Percentiles rank a stretch among this genome's conserved stretches.
Conservation (phyloP, 2,888 invertebrate genomes). For the Gryllus longicercus region DNA sequence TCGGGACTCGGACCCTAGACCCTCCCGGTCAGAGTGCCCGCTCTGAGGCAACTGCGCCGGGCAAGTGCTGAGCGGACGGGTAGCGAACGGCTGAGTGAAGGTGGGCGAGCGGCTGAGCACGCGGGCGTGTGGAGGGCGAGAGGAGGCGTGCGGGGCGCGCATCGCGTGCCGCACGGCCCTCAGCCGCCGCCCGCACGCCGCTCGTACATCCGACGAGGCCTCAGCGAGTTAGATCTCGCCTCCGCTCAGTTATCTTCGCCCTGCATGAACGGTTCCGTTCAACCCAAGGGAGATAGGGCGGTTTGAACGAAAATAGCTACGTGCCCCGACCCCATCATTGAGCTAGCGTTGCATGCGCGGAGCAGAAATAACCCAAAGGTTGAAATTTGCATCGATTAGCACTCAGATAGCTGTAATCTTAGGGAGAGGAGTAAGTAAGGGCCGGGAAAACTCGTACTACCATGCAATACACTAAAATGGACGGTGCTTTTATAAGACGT, state of each 20-base stretch:
- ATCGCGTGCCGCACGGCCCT: background rate
- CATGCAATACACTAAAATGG: no score
- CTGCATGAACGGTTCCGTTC: background rate
- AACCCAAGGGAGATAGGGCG: background rate
- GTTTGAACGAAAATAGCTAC: background rate
- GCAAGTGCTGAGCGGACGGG: no score
- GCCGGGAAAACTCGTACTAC: no score
- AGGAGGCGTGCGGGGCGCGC: background rate
- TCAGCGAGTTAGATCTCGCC: background rate
- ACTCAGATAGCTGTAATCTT: background rate
- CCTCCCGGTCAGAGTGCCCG: no score
- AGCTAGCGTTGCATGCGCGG: background rate
- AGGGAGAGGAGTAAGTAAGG: no score
- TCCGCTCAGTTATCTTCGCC: background rate
- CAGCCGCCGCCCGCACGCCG: background rate
- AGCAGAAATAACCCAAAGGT: background rate
- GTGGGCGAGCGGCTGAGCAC: background rate
- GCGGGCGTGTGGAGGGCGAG: background rate
- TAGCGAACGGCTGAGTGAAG: no score
- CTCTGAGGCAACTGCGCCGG: no score
- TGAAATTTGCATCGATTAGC: conserved; percentile 6
- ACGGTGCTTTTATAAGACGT: no score
- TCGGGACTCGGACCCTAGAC: no score
- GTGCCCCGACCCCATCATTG: background rate
- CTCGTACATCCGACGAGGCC: background rate